A percentile compares a stretch with the other conserved stretches of the same genome.
Conservation (phyloP, 2,888 invertebrate genomes). For the Aphidius colemani region DNA sequence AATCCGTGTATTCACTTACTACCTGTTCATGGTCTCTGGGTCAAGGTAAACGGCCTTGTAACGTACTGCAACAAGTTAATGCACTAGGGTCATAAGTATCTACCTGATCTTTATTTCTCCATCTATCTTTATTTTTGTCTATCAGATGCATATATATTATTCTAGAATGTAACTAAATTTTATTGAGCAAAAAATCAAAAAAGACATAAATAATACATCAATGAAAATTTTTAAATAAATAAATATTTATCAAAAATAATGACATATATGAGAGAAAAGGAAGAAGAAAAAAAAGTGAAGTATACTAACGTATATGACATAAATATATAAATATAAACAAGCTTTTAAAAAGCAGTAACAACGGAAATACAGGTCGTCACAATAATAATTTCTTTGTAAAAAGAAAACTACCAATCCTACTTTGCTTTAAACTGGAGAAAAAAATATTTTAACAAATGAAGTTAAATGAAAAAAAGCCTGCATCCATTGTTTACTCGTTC, state of each 20-base stretch:
- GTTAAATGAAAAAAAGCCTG: background rate
- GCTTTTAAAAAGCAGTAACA: background rate
- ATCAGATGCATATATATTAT: background rate
- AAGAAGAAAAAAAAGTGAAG: background rate
- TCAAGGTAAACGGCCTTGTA: conserved; percentile 49
- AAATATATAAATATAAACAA: background rate
- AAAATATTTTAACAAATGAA: too few relatives aligned
- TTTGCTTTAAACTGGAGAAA: background rate
- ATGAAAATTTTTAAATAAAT: background rate
- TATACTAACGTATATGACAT: background rate
- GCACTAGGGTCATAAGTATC: conserved; percentile 1
- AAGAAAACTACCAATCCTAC: background rate
- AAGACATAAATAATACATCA: too few relatives aligned
- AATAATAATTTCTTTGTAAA: background rate
- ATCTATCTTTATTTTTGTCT: too few relatives aligned
- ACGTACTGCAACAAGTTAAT: conserved; percentile 3
- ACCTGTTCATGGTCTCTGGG: conserved; percentile 47
- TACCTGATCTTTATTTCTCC: background rate
- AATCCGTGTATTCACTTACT: conserved; percentile 41
- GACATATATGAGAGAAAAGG: background rate
- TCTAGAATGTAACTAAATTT: background rate
- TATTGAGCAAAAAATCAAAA: background rate
- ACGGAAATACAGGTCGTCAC: background rate
- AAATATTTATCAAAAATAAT: background rate
- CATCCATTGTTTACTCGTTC: conserved; percentile 7